Base-by-base conservation (phyloP, 2,113 vertebrate genomes). In the Gallinago jamesoni region DNA sequence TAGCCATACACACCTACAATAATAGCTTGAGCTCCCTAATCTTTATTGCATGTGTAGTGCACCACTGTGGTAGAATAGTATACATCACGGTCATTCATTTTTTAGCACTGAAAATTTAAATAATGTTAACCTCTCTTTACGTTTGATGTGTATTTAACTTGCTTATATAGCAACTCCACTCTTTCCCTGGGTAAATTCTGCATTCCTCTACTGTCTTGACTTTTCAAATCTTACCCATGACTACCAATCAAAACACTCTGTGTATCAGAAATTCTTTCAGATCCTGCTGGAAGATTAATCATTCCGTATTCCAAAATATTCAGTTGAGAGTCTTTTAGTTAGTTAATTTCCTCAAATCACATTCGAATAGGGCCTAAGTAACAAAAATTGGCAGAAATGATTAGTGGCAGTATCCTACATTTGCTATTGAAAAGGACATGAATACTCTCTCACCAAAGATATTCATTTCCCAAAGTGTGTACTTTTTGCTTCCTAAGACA, bases 231-330 rank as follows among this genome's bases (percentile, higher is more conserved):
- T 96, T 91, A 60, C 76, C 73, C 74, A 31, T 73, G 70, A 97
- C 85, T 87, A 89, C 87, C 70, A 96, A 89, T 94, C 79, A 95
- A 97, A 97, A 94, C 43, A 77, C 12, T 75, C 50, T 37, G 59
- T 83, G 67, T 55, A 90, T 97, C 50, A 96, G 76, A 96, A 90
- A 96, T 96, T 97, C 96, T 91, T 86, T 96, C 84, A 96, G 94
- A 96, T 91, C 73, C 95, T 68, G 43, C 39, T 57, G 25, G 37
- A 84, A 87, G 80, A 89, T 96, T 92, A 95, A 96, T 93, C 59
- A 96, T 94, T 89, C 76, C 52, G 47, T 59, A 93, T 92, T 85
- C 66, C 73, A 91, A 96, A 96, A 96, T 96, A 96, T 67, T 94
- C 91, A 94, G 37, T 60, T 67, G 92, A 96, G 95, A 87, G 87